Evolutionary conservation across 2,888 invertebrate species (phyloP).

Genomic region (Andrena chrysosceles): DNA sequence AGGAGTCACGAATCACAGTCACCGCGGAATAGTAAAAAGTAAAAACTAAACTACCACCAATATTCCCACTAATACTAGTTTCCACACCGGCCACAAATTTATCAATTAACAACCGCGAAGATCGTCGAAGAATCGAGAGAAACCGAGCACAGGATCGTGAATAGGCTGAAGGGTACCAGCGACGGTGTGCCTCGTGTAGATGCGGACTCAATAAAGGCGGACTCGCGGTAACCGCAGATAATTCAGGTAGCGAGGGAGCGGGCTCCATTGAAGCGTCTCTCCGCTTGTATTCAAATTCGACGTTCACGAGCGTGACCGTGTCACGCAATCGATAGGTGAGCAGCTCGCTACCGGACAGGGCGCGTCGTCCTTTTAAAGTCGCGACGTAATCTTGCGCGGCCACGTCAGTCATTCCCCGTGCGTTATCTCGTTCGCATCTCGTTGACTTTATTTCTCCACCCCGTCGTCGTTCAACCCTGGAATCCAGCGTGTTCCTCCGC

Average conservation of each 20-base stretch:
- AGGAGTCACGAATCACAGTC: too few relatives aligned
- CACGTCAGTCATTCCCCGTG: conserved; percentile 69
- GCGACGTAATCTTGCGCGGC: conserved; percentile 52
- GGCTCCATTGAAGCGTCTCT: conserved; percentile 53
- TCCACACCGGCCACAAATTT: too few relatives aligned
- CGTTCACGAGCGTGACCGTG: conserved; percentile 66
- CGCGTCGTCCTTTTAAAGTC: conserved; percentile 65
- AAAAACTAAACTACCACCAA: too few relatives aligned
- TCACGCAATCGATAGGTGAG: conserved; percentile 66
- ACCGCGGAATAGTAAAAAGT: too few relatives aligned
- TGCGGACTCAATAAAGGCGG: conserved; percentile 53
- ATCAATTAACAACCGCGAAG: too few relatives aligned
- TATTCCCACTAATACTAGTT: too few relatives aligned
- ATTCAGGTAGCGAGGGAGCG: conserved; percentile 51
- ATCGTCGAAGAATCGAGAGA: too few relatives aligned
- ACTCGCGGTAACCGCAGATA: conserved; percentile 33
- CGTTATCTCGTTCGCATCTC: conserved; percentile 64
- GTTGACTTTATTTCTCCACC: conserved; percentile 61
- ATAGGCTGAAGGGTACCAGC: too few relatives aligned
- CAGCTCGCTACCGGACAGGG: conserved; percentile 66
- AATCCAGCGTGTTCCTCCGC: conserved; percentile 41
- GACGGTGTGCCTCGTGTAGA: conserved; percentile 13
- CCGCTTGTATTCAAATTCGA: conserved; percentile 63
- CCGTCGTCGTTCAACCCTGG: conserved; percentile 34
- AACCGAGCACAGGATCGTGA: too few relatives aligned